Conservation (phyloP, 2,797 vertebrate species). For the Chloroceryle inda region DNA sequence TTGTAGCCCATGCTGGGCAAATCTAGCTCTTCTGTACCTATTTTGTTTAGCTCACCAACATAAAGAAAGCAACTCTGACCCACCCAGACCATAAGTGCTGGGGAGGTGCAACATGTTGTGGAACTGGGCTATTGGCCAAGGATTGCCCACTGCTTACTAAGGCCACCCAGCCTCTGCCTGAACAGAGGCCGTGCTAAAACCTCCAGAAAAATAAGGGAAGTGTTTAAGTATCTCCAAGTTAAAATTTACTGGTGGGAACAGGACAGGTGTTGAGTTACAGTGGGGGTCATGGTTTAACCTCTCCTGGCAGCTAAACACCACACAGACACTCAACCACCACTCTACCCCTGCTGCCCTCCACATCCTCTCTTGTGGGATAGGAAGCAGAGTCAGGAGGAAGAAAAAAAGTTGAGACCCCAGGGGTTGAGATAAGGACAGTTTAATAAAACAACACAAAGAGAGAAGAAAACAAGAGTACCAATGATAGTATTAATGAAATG, state of each 20-base stretch:
- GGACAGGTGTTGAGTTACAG: background rate
- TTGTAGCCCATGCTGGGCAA: background rate
- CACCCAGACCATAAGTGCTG: fast-evolving
- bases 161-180: background rate
- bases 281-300: too few species aligned
- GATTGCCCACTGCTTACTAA: background rate
- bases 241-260: background rate
- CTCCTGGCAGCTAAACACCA: too few species aligned
- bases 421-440: too few species aligned
- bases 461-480: too few species aligned
- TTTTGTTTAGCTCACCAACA: fast-evolving
- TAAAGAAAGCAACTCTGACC: background rate
- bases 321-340: too few species aligned
- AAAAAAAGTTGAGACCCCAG: too few species aligned
- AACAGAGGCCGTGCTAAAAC: background rate
- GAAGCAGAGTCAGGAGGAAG: too few species aligned
- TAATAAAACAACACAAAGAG: too few species aligned
- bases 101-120: fast-evolving
- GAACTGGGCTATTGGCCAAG: background rate
- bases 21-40: background rate
- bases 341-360: too few species aligned
- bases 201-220: background rate
- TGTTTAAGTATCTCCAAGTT: background rate
- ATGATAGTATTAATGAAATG: too few species aligned
- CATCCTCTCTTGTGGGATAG: too few species aligned